Percentiles rank a stretch among this genome's conserved stretches.
phyloP scores from a whole-genome alignment of 2,113 vertebrate species.

The Turdus rufiventris region DNA sequence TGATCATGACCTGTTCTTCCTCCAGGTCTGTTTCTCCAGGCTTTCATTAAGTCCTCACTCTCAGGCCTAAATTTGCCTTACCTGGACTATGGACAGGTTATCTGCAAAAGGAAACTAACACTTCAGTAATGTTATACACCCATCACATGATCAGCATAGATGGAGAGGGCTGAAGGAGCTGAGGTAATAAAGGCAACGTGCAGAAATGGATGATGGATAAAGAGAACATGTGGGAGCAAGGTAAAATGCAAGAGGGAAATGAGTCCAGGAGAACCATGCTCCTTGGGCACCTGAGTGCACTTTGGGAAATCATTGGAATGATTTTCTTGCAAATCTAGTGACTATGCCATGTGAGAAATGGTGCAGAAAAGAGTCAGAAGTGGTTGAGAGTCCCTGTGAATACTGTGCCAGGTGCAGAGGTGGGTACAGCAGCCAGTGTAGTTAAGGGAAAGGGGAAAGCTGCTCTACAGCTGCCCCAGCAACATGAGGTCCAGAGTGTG shows the following conservation, averaged over 20 bases:
- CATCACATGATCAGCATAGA: neutral
- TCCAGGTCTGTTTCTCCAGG: neutral
- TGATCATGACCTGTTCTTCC: neutral
- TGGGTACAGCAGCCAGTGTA: neutral
- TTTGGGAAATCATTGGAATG: neutral
- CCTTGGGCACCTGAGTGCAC: neutral
- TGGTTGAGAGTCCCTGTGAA: neutral
- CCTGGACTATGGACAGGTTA: neutral
- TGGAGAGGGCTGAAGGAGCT: neutral
- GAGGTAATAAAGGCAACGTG: neutral
- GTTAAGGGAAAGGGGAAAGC: neutral
- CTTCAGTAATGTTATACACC: neutral
- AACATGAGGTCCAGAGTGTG: accelerated
- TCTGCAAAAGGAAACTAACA: neutral
- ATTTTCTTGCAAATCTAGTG: neutral
- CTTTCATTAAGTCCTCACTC: neutral
- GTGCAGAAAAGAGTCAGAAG: neutral
- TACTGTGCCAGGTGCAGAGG: neutral
- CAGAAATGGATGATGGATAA: neutral
- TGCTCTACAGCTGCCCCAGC: neutral
- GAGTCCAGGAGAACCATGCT: neutral
- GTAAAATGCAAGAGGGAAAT: neutral
- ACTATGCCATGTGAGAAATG: neutral
- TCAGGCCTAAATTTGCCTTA: neutral
- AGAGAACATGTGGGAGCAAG: neutral